Evolutionary conservation across 2,113 vertebrate genomes (phyloP), one percentile per base, ranked within the genome.

Genomic region (Dolichotis patagonum): DNA sequence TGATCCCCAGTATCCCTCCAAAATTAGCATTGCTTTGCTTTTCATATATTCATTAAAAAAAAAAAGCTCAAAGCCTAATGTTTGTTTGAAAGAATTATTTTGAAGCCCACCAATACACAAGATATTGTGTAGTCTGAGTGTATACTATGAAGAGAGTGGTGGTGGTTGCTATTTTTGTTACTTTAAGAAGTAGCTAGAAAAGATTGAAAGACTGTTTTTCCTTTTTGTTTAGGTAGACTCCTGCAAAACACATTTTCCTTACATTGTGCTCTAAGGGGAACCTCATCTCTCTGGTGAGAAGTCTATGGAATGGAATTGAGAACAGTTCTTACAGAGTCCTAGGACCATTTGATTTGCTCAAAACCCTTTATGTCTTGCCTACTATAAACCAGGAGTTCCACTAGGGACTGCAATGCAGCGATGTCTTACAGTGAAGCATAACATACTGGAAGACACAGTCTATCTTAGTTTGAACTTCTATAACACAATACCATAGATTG

Each of bases 171-270:
- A 62, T 41, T 93, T 69, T 56, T 81, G 28, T 84, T 78, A 43
- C 20, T 43, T 75, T 69, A 82, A 35, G 22, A 35, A 7, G 60
- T 38, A 43, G 24, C 30, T 5, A 0, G 71, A 65, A 89, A 93
- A 77, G 12, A 17, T n/a, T 54, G 30, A 26, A 7, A 26, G n/a
- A 63, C 54, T 92, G n/a, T 56, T 95, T 63, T 78, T 69, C 96
- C 13, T 85, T 63, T 95, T 81, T 77, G 30, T 56, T 81, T 83
- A 80, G 46, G 43, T 65, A 62, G 41, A 80, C 38, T 82, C 35
- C 58, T 78, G 60, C 84, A 93, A 94, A 96, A 82, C 14, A 77
- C 35, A 82, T 84, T 90, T 67, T 43, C 32, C 92, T 46, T 84
- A 63, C n/a, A 19, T 67, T 78, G 43, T 49, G 17, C 26, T 28